Evolutionary conservation across 2,888 invertebrate genomes (phyloP), one percentile per base, ranked within the genome.

Genomic region (Lithophane leautieri): DNA sequence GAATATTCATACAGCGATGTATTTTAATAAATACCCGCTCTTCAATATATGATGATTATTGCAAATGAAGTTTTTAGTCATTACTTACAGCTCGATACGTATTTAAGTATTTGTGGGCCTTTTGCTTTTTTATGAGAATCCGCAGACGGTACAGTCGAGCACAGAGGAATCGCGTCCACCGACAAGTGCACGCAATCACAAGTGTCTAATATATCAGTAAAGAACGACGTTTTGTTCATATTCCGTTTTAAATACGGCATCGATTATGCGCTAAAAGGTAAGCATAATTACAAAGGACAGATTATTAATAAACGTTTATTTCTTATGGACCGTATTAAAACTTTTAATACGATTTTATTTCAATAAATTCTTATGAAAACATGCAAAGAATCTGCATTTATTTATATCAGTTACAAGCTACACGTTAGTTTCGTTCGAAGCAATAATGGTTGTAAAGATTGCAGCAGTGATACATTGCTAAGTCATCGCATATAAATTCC

Each of bases 1-100:
- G 90, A 90, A 91, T 91, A 91, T 91, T 89, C 89, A 91, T 89
- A 81, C 61, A 50, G 54, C 50, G 52, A 77, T 68, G 80, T 79
- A 75, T 84, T 79, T 73, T 76, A 83, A 77, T 79, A 78, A 82
- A 84, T 77, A 73, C 62, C 58, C 50, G 66, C 68, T 82, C 73
- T 71, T 77, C 66, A 71, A 76, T 77, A 77, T 75, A 61, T 69
- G 67, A 81, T 83, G 70, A 78, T 81, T 81, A 79, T 82, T 78
- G 78, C 72, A 77, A 86, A 80, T 83, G 74, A 79, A 66, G 76
- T 78, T 85, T 85, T 81, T 76, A 72, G 73, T 81, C 66, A 73
- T 85, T 75, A 78, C 28, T 56, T 54, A 72, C 40, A 77, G 62
- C 40, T 63, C 54, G 70, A 80, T 79, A 68, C 58, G 56, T 61